phyloP scores from a whole-genome alignment of 2,113 vertebrate genomes.

The Dipodomys ordii region DNA sequence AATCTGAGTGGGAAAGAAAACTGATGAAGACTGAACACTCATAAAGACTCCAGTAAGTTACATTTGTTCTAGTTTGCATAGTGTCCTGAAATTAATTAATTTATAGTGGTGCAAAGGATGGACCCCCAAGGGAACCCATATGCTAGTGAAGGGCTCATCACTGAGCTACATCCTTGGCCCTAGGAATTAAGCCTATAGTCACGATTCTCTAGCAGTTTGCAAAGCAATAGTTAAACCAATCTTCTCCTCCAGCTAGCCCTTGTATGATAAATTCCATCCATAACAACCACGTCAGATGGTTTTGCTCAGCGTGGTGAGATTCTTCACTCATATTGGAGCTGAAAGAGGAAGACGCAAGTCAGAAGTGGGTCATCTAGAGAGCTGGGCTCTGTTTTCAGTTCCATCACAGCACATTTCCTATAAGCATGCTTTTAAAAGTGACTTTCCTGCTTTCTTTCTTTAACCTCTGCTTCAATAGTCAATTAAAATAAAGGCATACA shows the following conservation, averaged over 20 bases:
- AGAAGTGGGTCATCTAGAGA: not conserved
- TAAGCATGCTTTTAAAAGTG: not conserved
- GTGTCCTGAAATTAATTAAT: not conserved
- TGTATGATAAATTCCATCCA: not conserved
- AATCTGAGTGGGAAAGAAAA: not conserved
- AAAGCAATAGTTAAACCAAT: not conserved
- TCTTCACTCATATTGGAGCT: not conserved
- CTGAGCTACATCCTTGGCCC: not conserved
- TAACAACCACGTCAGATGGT: not conserved
- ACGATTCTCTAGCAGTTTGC: not conserved
- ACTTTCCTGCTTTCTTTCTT: slow-evolving; percentile 35
- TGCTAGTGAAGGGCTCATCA: too few species aligned
- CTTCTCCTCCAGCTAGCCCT: not conserved
- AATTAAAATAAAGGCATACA: slow-evolving; percentile 19
- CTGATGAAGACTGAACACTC: not conserved
- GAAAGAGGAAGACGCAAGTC: not conserved
- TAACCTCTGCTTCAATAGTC: not conserved
- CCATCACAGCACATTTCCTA: not conserved
- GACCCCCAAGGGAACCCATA: too few species aligned
- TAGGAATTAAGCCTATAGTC: not conserved
- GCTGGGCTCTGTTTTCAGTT: not conserved
- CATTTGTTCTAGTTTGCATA: not conserved
- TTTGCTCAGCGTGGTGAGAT: not conserved
- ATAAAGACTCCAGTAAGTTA: not conserved
- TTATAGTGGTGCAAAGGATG: too few species aligned